A percentile compares a stretch with the other conserved stretches of the same genome.
Conservation (phyloP, 2,888 invertebrate species). For the Drosophila cognata region DNA sequence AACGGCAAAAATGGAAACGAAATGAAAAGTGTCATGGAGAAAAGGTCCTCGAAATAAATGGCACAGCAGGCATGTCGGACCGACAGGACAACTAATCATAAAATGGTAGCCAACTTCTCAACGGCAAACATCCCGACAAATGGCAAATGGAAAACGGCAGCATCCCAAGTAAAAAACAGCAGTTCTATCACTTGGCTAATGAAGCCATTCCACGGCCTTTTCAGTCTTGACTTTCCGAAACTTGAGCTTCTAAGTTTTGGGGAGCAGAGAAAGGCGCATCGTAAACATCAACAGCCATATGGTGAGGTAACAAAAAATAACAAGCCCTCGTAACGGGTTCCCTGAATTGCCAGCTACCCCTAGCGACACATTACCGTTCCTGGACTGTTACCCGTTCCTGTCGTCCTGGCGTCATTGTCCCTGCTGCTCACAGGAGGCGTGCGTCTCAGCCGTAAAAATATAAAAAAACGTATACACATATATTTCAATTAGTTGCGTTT, state of each 20-base stretch:
- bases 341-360: constrained; percentile 43
- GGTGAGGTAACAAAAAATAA: constrained; percentile 79
- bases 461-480: constrained; percentile 47
- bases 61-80: constrained; percentile 29
- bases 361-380: constrained; percentile 32
- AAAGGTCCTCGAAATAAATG: constrained; percentile 71
- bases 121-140: constrained; percentile 33
- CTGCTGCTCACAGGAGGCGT: constrained; percentile 41
- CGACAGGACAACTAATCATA: constrained; percentile 65
- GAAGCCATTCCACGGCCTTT: constrained; percentile 37
- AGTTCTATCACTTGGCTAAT: constrained; percentile 31
- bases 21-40: constrained; percentile 52
- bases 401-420: neutral
- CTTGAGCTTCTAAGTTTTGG: constrained; percentile 15
- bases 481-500: constrained; percentile 73
- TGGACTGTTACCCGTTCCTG: constrained; percentile 27
- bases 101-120: constrained; percentile 38
- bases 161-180: constrained; percentile 3
- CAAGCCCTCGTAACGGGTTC: constrained; percentile 59
- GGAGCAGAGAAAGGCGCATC: constrained; percentile 29
- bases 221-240: constrained; percentile 35
- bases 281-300: constrained; percentile 78
- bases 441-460: constrained; percentile 56
- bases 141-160: constrained; percentile 13
- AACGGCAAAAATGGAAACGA: constrained; percentile 19